These are phyloP conservation scores for Virgularia gustaviana DNA, from an alignment of 92 coral and sea anemone species.

Conservation along the genomic window DNA sequence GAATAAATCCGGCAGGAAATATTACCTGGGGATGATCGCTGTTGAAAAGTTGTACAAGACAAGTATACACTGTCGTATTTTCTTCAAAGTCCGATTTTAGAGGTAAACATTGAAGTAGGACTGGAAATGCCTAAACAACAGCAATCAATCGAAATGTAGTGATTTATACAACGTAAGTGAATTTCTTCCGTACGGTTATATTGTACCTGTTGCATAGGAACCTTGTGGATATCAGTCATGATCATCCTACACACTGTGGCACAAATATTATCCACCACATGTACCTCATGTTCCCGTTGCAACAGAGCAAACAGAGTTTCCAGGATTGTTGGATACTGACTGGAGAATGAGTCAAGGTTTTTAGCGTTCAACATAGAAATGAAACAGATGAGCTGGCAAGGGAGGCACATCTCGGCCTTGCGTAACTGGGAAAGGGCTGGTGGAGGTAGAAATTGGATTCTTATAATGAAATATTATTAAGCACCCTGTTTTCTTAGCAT, in stretches of 20 bases:
- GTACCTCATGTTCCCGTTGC: constrained; percentile 59
- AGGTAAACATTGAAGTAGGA: constrained; percentile 80
- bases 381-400: neutral
- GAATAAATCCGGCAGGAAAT: neutral
- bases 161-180: neutral
- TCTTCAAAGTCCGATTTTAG: constrained; percentile 92
- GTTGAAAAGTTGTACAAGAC: constrained; percentile 87
- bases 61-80: constrained; percentile 82
- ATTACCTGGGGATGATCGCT: constrained; percentile 85
- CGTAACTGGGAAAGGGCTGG: neutral
- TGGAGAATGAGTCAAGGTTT: constrained; percentile 24
- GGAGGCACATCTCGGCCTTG: neutral
- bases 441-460: neutral
- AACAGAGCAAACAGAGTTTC: constrained; percentile 69
- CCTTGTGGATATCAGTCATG: constrained; percentile 65
- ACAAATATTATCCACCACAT: constrained; percentile 85
- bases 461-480: too few species aligned
- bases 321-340: constrained; percentile 78
- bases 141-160: neutral
- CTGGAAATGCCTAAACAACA: constrained; percentile 70
- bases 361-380: neutral
- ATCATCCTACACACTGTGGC: constrained; percentile 96
- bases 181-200: neutral
- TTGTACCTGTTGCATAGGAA: constrained; percentile 80
- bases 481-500: too few species aligned